Conservation (phyloP, 2,888 invertebrate genomes). For the Philereme vetulata region DNA sequence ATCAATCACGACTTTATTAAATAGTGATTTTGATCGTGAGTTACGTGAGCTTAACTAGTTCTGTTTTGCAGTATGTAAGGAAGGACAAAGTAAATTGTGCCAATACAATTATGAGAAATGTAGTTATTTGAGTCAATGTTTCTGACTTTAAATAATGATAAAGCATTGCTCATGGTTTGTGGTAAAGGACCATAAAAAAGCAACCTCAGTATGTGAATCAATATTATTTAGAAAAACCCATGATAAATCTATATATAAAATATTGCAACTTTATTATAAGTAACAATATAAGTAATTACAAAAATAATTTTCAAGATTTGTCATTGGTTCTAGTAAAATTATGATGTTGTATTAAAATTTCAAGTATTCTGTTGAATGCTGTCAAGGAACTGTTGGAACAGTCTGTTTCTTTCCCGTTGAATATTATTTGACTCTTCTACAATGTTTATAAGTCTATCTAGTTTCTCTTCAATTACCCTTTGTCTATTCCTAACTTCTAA, state of each 20-base stretch:
- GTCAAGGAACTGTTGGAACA: slow-evolving; percentile 72
- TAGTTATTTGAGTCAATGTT: neutral
- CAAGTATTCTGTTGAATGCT: slow-evolving; percentile 53
- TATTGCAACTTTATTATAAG: neutral
- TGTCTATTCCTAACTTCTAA: slow-evolving; percentile 74
- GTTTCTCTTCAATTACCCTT: slow-evolving; percentile 69
- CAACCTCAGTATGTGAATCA: neutral
- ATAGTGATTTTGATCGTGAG: no score
- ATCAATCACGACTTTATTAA: no score
- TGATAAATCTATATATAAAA: neutral
- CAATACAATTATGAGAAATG: neutral
- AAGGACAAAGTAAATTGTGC: neutral
- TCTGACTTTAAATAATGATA: neutral
- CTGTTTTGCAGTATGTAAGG: no score
- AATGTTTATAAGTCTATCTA: slow-evolving; percentile 74
- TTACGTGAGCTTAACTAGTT: no score
- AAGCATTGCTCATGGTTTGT: neutral
- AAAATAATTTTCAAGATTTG: neutral
- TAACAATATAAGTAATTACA: neutral
- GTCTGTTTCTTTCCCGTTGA: slow-evolving; percentile 70
- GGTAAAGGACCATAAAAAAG: neutral
- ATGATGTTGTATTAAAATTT: neutral
- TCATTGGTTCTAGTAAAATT: neutral
- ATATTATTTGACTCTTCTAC: slow-evolving; percentile 78
- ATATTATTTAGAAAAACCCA: neutral